Base-by-base conservation (phyloP, 2,113 vertebrate genomes). In the Barbus barbus region DNA sequence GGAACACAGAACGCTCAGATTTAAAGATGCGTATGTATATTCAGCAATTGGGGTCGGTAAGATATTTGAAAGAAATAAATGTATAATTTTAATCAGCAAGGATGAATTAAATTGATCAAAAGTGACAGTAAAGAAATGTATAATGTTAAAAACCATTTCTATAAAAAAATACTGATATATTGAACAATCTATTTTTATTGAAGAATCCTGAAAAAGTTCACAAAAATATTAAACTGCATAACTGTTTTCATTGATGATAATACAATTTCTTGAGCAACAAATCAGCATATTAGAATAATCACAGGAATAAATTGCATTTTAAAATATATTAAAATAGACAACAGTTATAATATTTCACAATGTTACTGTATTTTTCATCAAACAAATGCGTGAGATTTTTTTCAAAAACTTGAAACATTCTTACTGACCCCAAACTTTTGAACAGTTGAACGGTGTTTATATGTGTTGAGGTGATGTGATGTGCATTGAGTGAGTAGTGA, bases 401-500 rank as follows among this genome's bases (percentile, higher is more conserved):
- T 14, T 12, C 12, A 1, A 0, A 63, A 63, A n/a, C n/a, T n/a
- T n/a, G n/a, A n/a, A 63, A 16, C 1, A 6, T 14, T 63, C 5
- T 28, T 14, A 14, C 60, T 5, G 4, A 26, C 24, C 26, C 60
- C 24, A 28, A 63, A 7, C 26, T 7, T 63, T 31, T 6, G 13
- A 63, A 28, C 13, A 14, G 11, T 28, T 14, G 11, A n/a, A n/a
- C n/a, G 28, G 24, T 53, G 5, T 53, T 51, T 18, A 51, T 51
- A 8, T 51, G 16, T 56, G 51, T 22, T 22, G 18, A 69, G 18
- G 38, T 44, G 71, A 38, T 63, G 38, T 44, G 71, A 38, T 63
- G 11, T 79, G 82, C 79, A 86, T 65, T 33, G 16, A 33, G 78
- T 53, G 88, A 89, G 89, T 84, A 33, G 24, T 31, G 58, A 83